Base-by-base conservation (phyloP, 2,888 invertebrate genomes). In the Stegana nigrithorax region DNA sequence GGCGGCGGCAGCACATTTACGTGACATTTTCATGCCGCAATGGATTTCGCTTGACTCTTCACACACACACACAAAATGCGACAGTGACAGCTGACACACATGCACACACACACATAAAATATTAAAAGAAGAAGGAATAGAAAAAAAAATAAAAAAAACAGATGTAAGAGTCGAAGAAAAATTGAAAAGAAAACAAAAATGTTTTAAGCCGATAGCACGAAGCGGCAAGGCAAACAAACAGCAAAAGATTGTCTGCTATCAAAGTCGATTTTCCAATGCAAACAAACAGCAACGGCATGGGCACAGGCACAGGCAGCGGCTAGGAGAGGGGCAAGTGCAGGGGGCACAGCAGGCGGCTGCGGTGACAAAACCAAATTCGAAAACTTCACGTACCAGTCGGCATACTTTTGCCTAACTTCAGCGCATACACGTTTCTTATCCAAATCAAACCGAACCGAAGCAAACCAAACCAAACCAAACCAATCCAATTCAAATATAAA, bases 171-270 rank as follows among this genome's bases (percentile, higher is more conserved):
- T n/a, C n/a, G n/a, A n/a, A n/a, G n/a, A n/a, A n/a, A n/a, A n/a
- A n/a, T n/a, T n/a, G n/a, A n/a, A n/a, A n/a, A n/a, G n/a, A n/a
- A n/a, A n/a, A n/a, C n/a, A n/a, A n/a, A n/a, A n/a, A n/a, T n/a
- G n/a, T n/a, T 47, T 59, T 59, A 23, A 47, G 56, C 56, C 25
- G 39, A 58, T 44, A 58, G 42, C 36, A 57, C n/a, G n/a, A n/a
- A n/a, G n/a, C n/a, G n/a, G n/a, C n/a, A n/a, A n/a, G 55, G 12
- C 32, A 21, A 55, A 55, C 44, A 58, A 25, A 19, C 25, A 60
- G 39, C 17, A 25, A 26, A 50, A 26, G 14, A 50, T 50, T 50
- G 26, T 17, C 45, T 14, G 50, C 50, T 50, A 50, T 26, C 23
- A 50, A 26, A 50, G 50, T 50, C 14, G 50, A 50, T 50, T 50